Percentiles rank a stretch among this genome's conserved stretches.
Evolutionary conservation across 1,140 invertebrate genomes (phyloP).

Genomic region (Lanistes nyassanus): DNA sequence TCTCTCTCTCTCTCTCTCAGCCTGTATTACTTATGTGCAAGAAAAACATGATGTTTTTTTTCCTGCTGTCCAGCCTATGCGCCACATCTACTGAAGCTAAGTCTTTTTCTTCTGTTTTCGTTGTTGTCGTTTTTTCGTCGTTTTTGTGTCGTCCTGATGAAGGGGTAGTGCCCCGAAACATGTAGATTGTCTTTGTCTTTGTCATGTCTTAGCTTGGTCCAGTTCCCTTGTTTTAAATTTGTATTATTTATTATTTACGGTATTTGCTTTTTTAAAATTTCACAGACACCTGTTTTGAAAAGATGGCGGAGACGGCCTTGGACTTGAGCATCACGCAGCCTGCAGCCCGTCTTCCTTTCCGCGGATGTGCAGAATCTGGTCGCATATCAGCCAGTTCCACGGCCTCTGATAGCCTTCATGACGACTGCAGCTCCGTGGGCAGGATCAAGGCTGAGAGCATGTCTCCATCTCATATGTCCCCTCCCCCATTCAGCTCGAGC

Average conservation of each 20-base stretch:
- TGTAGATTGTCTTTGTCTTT: background rate
- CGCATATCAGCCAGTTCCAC: constrained; percentile 28
- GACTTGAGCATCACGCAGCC: constrained; percentile 35
- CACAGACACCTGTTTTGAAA: constrained; percentile 10
- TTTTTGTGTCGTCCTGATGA: no score
- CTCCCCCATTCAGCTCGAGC: constrained; percentile 14
- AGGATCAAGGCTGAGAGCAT: constrained; percentile 17
- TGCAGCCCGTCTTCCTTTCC: constrained; percentile 6
- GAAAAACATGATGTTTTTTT: no score
- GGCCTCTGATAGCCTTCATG: constrained; percentile 8
- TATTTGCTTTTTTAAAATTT: background rate
- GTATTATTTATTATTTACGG: background rate
- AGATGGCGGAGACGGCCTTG: constrained; percentile 51
- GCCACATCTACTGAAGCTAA: no score
- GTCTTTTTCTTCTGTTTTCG: no score
- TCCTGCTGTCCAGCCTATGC: no score
- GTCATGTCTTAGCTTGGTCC: background rate
- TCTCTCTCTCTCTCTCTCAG: no score
- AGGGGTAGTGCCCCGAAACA: no score
- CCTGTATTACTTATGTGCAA: no score
- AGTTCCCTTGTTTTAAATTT: no score
- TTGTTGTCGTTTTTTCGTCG: no score
- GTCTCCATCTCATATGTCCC: constrained; percentile 5
- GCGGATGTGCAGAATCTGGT: constrained; percentile 25
- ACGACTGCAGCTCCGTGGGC: background rate